Base-by-base conservation (phyloP, 1,140 invertebrate genomes). In the Sweltsa coloradensis region DNA sequence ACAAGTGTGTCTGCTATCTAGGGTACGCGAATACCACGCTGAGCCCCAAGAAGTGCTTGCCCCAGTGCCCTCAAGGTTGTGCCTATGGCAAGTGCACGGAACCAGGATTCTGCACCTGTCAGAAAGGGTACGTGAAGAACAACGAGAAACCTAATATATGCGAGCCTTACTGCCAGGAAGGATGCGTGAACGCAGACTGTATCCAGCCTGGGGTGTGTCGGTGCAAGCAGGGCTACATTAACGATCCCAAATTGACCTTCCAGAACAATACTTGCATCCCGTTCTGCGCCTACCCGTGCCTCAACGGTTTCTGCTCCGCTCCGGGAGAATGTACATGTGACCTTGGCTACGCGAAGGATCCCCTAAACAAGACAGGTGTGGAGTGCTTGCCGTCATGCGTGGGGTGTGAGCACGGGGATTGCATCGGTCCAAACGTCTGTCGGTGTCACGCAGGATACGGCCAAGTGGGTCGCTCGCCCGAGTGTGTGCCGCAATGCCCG, bases 61-160 rank as follows among this genome's bases (percentile, higher is more conserved):
- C 41, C 9, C 22, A 27, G 19, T 43, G 41, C 22, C 11, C 21
- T 4, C 3, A 2, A 27, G 25, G 14, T 13, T 43, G 41, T 18
- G 25, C n/a, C 19, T 29, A 43, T 27, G 23, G 14, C 34, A 13
- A 3, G 3, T 43, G 41, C 36, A 40, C 45, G 26, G 45, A 18
- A 11, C 45, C 34, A 5, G 31, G 31, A 21, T 40, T 27, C 7
- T 47, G 45, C 29, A 47, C 45, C 4, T 47, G 45, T 25, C 24
- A 26, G 14, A n/a, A n/a, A n/a, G n/a, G n/a, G n/a, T 14, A 26
- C 9, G 4, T n/a, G 23, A 4, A 3, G 23, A 40, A 25, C 2
- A 14, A 5, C 13, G 14, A 13, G 4, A n/a, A n/a, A n/a, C n/a
- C n/a, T n/a, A n/a, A n/a, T n/a, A n/a, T n/a, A n/a, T 47, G 45